Base-by-base conservation (phyloP, 2,797 vertebrate species). In the Manis pentadactyla region DNA sequence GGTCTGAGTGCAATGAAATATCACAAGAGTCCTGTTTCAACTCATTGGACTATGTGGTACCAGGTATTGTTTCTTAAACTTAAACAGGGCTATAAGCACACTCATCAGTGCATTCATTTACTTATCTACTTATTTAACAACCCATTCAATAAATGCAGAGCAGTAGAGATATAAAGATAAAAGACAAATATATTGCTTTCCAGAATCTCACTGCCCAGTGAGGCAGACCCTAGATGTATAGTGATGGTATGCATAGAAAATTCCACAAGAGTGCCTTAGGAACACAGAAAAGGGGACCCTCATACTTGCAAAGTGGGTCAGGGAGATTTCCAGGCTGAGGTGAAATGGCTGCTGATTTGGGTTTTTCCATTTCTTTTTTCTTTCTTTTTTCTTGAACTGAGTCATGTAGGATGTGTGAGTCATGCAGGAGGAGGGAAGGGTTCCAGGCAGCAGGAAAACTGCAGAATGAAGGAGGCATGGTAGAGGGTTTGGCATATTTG, bases 51-150 rank as follows among this genome's bases (percentile, higher is more conserved):
- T 61, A 1, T 81, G 71, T 11, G 12, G 34, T 39, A 55, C 59
- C 61, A 84, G 34, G 8, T 57, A 73, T n/a, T 90, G 59, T 31
- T 61, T 96, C 68, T 94, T 69, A 83, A 7, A 27, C 68, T 95
- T 78, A 63, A 79, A 69, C 3, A 94, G 37, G 23, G 51, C 2
- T 82, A 1, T 74, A 64, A 57, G 9, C n/a, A 23, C 64, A 19
- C 15, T 68, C 31, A 78, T 59, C 18, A 14, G 14, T 51, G 21
- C 31, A 59, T 51, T 0, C 10, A 39, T 63, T 74, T 21, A n/a
- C 61, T 85, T 37, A 74, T 37, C 53, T 84, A 46, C 19, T 75
- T 78, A 8, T 87, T 94, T 78, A 71, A 39, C 18, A 87, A 64
- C 8, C 23, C 14, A 57, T 46, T 92, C 64, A 90, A 39, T 42